Conservation (phyloP, 2,888 invertebrate genomes). For the Epirrhoe tristata region DNA sequence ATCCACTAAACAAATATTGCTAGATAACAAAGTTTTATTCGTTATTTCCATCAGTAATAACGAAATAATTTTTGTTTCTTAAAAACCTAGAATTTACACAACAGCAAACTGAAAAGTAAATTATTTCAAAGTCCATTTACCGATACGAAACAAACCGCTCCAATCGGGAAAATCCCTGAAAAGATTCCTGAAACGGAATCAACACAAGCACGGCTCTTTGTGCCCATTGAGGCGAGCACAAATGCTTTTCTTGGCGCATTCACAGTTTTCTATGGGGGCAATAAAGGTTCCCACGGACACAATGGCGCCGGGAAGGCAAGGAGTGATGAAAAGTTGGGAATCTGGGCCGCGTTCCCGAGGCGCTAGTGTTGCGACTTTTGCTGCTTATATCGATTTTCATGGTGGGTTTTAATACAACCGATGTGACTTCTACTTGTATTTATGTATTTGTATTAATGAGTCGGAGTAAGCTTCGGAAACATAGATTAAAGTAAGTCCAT, state of each 20-base stretch:
- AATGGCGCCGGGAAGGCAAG: conserved; percentile 75
- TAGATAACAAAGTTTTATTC: no score
- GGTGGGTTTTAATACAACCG: not conserved
- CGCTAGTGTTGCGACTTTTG: conserved; percentile 61
- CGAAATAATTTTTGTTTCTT: not conserved
- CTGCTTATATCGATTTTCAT: not conserved
- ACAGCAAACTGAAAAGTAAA: conserved; percentile 67
- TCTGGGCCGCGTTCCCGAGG: conserved; percentile 80
- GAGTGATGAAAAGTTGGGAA: conserved; percentile 83
- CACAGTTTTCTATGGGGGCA: conserved; percentile 83
- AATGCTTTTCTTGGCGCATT: conserved; percentile 83
- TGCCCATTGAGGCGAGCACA: conserved; percentile 76
- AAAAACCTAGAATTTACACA: not conserved
- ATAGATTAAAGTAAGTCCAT: no score
- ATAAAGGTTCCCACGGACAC: conserved; percentile 85
- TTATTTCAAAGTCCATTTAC: conserved; percentile 81
- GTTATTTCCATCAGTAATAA: not conserved
- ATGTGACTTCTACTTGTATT: no score
- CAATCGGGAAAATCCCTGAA: conserved; percentile 77
- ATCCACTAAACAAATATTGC: no score
- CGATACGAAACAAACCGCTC: conserved; percentile 71
- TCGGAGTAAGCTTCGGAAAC: no score
- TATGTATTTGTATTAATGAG: no score
- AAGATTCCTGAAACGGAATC: conserved; percentile 63
- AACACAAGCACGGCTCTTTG: conserved; percentile 69